Conservation (phyloP, 2,797 vertebrate species). For the Argentina silus region DNA sequence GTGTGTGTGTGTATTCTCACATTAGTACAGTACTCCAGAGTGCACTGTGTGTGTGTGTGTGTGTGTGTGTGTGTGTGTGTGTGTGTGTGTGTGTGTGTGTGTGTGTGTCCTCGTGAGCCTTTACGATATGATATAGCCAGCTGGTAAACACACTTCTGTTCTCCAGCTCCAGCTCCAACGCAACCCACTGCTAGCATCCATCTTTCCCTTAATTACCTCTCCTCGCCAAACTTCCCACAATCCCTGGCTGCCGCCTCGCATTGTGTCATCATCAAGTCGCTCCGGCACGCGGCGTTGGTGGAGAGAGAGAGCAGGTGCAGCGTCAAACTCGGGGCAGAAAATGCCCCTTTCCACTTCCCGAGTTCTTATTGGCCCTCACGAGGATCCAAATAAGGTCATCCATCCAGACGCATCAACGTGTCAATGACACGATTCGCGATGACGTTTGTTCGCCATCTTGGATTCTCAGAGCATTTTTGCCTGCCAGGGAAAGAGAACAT, state of each 20-base stretch:
- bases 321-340: not conserved
- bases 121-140: not conserved
- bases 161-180: not conserved
- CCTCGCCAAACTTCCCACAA: not conserved
- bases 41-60: too few relatives aligned
- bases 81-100: not conserved
- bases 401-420: constrained; percentile 43
- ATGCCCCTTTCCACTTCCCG: not conserved
- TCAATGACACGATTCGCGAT: constrained; percentile 48
- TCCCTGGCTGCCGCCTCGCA: not conserved
- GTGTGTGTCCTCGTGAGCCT: too few relatives aligned
- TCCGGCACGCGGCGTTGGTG: not conserved
- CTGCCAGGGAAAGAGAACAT: constrained; percentile 63
- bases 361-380: not conserved
- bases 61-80: not conserved
- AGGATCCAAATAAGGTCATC: constrained; percentile 41
- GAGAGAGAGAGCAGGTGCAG: not conserved
- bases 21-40: not conserved
- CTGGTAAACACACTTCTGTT: not conserved
- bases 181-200: not conserved
- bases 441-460: constrained; percentile 53
- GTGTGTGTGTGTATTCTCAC: not conserved
- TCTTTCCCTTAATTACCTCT: not conserved
- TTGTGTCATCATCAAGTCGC: not conserved
- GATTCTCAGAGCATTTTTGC: constrained; percentile 20